Conservation (phyloP, 1,140 invertebrate species). For the Sinella curviseta region DNA sequence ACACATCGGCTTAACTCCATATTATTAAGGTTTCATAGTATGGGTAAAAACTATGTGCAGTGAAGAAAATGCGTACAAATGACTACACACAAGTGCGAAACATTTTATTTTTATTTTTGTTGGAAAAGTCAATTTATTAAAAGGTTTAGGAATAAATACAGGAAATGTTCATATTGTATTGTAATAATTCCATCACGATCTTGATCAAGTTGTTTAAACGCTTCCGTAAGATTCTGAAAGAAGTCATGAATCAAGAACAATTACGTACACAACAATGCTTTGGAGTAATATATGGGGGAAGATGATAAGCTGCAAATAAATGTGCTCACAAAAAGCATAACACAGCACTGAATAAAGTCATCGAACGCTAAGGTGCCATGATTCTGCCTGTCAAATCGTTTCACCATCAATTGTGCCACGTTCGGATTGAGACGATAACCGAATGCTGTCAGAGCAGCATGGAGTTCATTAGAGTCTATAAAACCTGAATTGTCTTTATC, state of each 20-base stretch:
- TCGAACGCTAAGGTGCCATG: constrained; percentile 90
- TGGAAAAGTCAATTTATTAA: constrained; percentile 1
- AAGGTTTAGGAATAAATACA: constrained; percentile 56
- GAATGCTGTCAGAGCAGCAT: constrained; percentile 85
- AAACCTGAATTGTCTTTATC: constrained; percentile 94
- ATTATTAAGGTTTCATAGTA: no score
- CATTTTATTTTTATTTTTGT: background rate
- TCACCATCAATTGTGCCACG: constrained; percentile 77
- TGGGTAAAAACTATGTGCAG: background rate
- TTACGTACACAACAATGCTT: background rate
- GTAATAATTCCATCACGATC: constrained; percentile 92
- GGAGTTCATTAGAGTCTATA: constrained; percentile 87
- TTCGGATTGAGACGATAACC: constrained; percentile 87
- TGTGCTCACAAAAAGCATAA: constrained; percentile 71
- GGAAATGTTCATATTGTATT: constrained; percentile 95
- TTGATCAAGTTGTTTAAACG: constrained; percentile 84
- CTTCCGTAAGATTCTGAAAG: constrained; percentile 83
- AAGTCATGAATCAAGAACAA: constrained; percentile 49
- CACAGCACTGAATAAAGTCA: constrained; percentile 97
- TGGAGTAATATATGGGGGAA: no score
- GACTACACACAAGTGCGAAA: background rate
- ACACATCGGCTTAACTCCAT: no score
- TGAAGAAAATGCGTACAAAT: background rate
- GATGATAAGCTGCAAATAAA: no score
- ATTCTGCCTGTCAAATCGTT: constrained; percentile 93